Conservation (phyloP, 2,888 invertebrate genomes). For the Unio pictorum region DNA sequence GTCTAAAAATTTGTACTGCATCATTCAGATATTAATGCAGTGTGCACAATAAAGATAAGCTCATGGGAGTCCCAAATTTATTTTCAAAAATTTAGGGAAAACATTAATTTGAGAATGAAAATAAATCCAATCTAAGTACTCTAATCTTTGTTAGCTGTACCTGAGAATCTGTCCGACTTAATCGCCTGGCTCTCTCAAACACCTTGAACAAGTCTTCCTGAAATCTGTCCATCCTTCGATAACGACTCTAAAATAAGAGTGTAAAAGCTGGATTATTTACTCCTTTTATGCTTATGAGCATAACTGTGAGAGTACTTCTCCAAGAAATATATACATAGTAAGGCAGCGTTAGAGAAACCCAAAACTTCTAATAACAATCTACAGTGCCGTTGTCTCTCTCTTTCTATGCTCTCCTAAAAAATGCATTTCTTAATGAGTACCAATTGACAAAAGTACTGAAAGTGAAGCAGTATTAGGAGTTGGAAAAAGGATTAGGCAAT, state of each 20-base stretch:
- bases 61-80: neutral
- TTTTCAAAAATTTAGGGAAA: neutral
- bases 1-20: too few relatives aligned
- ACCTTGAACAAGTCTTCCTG: constrained; percentile 97
- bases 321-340: too few relatives aligned
- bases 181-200: constrained; percentile 87
- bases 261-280: neutral
- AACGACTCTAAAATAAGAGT: constrained; percentile 80
- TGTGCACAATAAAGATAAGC: neutral
- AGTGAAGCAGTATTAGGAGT: too few relatives aligned
- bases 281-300: neutral
- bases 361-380: too few relatives aligned
- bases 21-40: too few relatives aligned
- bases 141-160: constrained; percentile 32
- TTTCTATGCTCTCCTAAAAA: too few relatives aligned
- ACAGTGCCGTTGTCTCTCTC: too few relatives aligned
- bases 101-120: neutral
- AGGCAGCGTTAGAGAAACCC: too few relatives aligned
- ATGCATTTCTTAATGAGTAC: too few relatives aligned
- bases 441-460: too few relatives aligned
- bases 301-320: too few relatives aligned
- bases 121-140: neutral
- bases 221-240: constrained; percentile 93
- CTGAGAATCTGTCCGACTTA: constrained; percentile 90
- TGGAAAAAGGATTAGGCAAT: too few relatives aligned